Conservation (phyloP, 2,797 vertebrate genomes). For the Diceros bicornis region DNA sequence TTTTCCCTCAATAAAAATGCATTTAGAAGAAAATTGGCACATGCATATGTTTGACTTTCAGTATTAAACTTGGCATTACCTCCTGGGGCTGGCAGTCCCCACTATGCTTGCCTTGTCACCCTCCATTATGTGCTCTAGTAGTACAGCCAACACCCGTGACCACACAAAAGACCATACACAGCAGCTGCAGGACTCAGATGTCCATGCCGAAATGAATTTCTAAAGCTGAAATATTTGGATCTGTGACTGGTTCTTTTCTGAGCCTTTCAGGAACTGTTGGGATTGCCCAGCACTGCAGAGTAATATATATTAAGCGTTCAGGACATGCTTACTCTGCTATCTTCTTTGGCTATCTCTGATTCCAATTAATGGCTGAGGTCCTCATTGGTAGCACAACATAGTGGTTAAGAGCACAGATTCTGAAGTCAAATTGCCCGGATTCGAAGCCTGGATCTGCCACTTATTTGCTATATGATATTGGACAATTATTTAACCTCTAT, state of each 20-base stretch:
- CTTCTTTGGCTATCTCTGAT: neutral
- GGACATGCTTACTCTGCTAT: neutral
- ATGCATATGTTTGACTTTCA: constrained; percentile 89
- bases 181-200: constrained; percentile 90
- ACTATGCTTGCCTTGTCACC: constrained; percentile 89
- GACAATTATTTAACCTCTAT: neutral
- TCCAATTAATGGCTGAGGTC: neutral
- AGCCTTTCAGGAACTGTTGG: constrained; percentile 82
- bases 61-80: constrained; percentile 87
- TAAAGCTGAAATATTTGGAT: constrained; percentile 88
- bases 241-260: constrained; percentile 84
- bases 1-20: constrained; percentile 89
- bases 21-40: constrained; percentile 89
- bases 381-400: neutral
- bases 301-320: neutral
- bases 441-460: neutral
- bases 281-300: constrained; percentile 59
- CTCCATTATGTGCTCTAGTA: constrained; percentile 81
- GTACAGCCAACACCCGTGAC: constrained; percentile 90
- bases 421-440: neutral
- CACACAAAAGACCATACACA: constrained; percentile 88
- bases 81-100: constrained; percentile 88
- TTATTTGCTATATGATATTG: neutral
- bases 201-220: constrained; percentile 87
- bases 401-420: neutral